Evolutionary conservation across 2,797 vertebrate species (phyloP), one percentile per base, ranked within the genome.

Genomic region (Brachymystax lenok): DNA sequence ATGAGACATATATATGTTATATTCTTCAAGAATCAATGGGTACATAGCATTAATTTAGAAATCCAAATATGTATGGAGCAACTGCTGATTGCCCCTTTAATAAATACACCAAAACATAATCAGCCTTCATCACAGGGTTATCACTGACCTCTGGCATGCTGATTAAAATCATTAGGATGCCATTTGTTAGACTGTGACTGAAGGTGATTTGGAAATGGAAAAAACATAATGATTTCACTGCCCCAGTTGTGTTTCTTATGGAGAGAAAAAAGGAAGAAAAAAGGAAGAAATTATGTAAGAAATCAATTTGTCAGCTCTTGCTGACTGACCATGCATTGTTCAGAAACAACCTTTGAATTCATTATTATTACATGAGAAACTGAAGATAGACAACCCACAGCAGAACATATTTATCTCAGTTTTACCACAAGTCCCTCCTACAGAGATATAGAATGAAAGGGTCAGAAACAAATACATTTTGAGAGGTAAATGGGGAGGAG

Each of bases 81-180:
- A 46, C 40, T 46, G 40, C 40, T 46, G 40, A 46, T 12, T 46
- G 52, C 56, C 68, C 74, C 54, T 78, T 72, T 27, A 4, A 17
- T 19, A 74, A 56, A 69, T 28, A 46, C 40, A 46, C 40, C 40
- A 46, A 46, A 13, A 13, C n/a, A 16, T 61, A 17, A 77, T 50
- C 56, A 71, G 54, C 69, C 69, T 14, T 51, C 24, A 68, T 64
- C 51, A 68, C 40, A 69, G 46, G 63, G 69, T 1, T 14, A n/a
- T 68, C 21, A 69, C 16, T 76, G 67, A 69, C 67, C 67, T 46
- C 30, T 69, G 30, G 17, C 30, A n/a, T 30, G 67, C 30, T 69
- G 30, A 40, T 69, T 69, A 14, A 19, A 40, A 69, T 16, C n/a
- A 69, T 68, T 68, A 68, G 66, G 28, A 27, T 68, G 66, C 14